Evolutionary conservation across 92 coral and sea anemone species (phyloP), one percentile per base, ranked within the genome.

Genomic region (Actinostola sp.): DNA sequence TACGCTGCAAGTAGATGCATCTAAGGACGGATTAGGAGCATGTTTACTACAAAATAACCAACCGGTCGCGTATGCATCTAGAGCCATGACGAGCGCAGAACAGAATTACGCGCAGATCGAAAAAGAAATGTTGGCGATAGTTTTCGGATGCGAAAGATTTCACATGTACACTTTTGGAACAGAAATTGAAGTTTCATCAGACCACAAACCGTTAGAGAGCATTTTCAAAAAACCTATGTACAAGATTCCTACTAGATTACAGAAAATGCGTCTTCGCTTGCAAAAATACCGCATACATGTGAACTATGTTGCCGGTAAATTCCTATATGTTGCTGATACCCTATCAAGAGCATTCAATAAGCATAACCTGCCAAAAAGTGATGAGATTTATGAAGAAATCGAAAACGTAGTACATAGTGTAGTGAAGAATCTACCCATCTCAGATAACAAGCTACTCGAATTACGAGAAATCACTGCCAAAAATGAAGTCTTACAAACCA

Each of bases 201-300:
- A 76, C 63, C 73, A 76, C 39, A 76, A 76, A 39, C 82, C 82
- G 7, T 74, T 76, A 15, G 65, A 76, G 53, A 65, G 66, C 16
- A 76, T 76, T 31, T 17, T 66, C 31, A 55, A 36, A 49, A 76
- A 51, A 73, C 74, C 82, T 25, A 35, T 66, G 29, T 63, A 45
- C 17, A 50, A 49, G 27, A 74, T 74, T 13, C 66, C 75, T 7
- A 74, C 76, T 13, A 53, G 77, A 60, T 41, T 78, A 32, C 84
- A 78, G 52, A 77, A 39, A 54, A 57, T 78, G 56, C 54, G 56
- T n/a, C 70, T 34, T 33, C 67, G 72, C 50, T 29, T 80, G 8
- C 73, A 49, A 42, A 71, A 72, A 50, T 80, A 71, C 66, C 61
- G 46, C 30, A 39, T 45, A 2, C 8, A 43, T 52, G 64, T 80